Evolutionary conservation across 2,797 vertebrate genomes (phyloP).

Genomic region (Nyctalus aviator): DNA sequence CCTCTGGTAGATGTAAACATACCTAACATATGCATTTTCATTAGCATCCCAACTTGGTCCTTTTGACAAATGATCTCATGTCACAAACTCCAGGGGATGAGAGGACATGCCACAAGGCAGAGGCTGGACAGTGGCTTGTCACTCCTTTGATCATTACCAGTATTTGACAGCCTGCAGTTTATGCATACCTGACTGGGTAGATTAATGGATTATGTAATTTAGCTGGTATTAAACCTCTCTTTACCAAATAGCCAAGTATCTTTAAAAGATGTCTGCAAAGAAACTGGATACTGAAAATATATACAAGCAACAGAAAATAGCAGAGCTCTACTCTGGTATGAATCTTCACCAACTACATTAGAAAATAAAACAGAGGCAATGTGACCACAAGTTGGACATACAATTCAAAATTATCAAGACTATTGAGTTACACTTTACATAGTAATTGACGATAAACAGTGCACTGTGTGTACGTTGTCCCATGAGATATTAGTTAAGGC

Average conservation of each 20-base stretch:
- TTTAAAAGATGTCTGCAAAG: neutral
- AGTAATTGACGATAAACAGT: neutral
- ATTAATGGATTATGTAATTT: neutral
- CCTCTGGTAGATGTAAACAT: neutral
- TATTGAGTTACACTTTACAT: neutral
- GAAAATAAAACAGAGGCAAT: constrained; percentile 5
- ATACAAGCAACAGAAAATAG: neutral
- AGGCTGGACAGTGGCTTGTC: neutral
- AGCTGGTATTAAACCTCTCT: neutral
- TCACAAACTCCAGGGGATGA: neutral
- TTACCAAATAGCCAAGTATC: neutral
- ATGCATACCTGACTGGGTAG: neutral
- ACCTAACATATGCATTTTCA: constrained; percentile 38
- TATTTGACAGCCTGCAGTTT: neutral
- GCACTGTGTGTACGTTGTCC: neutral
- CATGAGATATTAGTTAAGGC: neutral
- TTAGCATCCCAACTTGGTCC: neutral
- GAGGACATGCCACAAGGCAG: neutral
- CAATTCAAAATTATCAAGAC: constrained; percentile 39
- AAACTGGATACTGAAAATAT: neutral
- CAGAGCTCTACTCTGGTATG: neutral
- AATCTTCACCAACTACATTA: neutral
- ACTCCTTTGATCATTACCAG: neutral
- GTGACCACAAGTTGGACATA: neutral
- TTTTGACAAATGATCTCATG: neutral